Conservation (phyloP, 2,797 vertebrate genomes). For the Danio albolineatus region DNA sequence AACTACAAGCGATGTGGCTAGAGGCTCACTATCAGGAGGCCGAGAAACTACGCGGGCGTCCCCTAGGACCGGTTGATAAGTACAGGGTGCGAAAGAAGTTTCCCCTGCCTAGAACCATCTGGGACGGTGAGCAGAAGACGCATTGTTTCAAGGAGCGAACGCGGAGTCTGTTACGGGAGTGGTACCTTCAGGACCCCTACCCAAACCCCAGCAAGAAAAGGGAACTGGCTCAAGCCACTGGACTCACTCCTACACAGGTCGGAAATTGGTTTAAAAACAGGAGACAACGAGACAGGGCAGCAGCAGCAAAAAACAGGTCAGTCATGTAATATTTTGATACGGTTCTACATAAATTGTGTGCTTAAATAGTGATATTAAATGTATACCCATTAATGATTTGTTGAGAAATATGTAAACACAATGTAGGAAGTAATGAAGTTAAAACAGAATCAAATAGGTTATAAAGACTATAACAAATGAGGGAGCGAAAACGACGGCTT, state of each 20-base stretch:
- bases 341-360: neutral
- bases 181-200: slow-evolving; percentile 99
- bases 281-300: slow-evolving; percentile 97
- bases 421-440: neutral
- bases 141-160: slow-evolving; percentile 99
- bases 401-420: neutral
- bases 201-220: slow-evolving; percentile 99
- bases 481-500: neutral
- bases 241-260: slow-evolving; percentile 99
- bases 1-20: slow-evolving; percentile 99
- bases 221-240: slow-evolving; percentile 99
- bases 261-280: slow-evolving; percentile 99
- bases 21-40: slow-evolving; percentile 99
- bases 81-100: slow-evolving; percentile 99
- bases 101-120: slow-evolving; percentile 98
- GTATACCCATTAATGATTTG: neutral
- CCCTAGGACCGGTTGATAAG: slow-evolving; percentile 98
- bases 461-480: neutral
- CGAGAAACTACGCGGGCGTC: slow-evolving; percentile 97
- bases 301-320: slow-evolving; percentile 98
- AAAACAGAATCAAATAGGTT: neutral
- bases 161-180: slow-evolving; percentile 97
- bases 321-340: slow-evolving; percentile 61
- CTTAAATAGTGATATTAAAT: neutral
- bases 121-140: slow-evolving; percentile 99